These are phyloP conservation scores for Alfaro cultratus DNA, from an alignment of 2,797 vertebrate genomes.

Conservation along the genomic window DNA sequence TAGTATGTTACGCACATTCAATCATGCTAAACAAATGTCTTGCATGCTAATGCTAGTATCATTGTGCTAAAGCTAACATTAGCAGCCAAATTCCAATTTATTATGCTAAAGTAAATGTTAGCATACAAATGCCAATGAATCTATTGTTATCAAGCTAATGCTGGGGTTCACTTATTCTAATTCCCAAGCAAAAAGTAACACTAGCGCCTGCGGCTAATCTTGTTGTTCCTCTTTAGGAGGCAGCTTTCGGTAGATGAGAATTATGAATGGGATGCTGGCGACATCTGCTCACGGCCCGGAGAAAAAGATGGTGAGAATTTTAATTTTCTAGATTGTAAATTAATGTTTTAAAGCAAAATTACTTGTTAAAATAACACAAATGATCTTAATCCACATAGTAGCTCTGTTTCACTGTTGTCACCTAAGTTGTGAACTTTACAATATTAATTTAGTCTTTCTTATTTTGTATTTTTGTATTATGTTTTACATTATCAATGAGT, in stretches of 20 bases:
- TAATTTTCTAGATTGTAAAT: background rate
- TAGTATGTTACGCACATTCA: background rate
- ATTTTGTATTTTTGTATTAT: background rate
- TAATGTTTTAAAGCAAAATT: background rate
- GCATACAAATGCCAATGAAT: background rate
- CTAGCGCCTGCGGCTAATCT: background rate
- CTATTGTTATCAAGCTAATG: background rate
- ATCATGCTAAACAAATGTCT: background rate
- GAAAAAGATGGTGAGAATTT: slow-evolving; percentile 76
- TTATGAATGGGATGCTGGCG: slow-evolving; percentile 93
- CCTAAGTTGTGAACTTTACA: background rate
- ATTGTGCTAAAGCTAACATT: background rate
- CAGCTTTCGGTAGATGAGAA: slow-evolving; percentile 92
- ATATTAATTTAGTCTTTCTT: background rate
- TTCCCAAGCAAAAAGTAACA: background rate
- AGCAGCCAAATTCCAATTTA: background rate
- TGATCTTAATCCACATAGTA: background rate
- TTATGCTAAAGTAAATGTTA: background rate
- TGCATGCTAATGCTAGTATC: background rate
- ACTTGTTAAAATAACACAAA: background rate
- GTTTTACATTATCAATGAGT: background rate
- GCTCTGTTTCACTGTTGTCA: background rate
- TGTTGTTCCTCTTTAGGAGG: slow-evolving; percentile 75
- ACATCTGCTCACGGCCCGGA: slow-evolving; percentile 81
- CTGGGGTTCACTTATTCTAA: background rate